A percentile compares a stretch with the other conserved stretches of the same genome.
phyloP scores from a whole-genome alignment of 2,113 vertebrate genomes.

The mouse (Mus musculus) region DNA sequence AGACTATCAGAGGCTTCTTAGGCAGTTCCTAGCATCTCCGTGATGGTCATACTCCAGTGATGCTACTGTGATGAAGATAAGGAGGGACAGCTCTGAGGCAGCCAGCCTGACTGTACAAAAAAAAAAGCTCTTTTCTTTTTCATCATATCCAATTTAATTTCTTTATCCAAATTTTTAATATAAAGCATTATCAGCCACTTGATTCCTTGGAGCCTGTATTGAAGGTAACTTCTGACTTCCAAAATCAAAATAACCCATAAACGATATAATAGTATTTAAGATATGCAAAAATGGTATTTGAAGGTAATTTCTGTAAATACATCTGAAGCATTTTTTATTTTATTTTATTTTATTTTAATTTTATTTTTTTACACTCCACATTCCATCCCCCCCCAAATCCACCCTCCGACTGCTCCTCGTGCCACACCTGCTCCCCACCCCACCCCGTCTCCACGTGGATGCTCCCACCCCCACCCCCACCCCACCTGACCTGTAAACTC shows the following conservation, averaged over 20 bases:
- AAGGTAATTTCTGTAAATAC: neutral
- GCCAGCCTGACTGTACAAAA: neutral
- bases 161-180: constrained; percentile 17
- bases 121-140: neutral
- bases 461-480: too few species aligned
- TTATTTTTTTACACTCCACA: too few species aligned
- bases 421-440: too few species aligned
- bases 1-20: neutral
- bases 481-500: too few species aligned
- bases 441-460: too few species aligned
- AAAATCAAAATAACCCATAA: constrained; percentile 8
- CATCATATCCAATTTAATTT: constrained; percentile 2
- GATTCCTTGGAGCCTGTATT: neutral
- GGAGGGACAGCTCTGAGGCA: neutral
- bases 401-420: too few species aligned
- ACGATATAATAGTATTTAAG: neutral
- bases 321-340: neutral
- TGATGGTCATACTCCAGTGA: neutral
- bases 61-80: neutral
- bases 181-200: neutral
- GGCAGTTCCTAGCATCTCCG: neutral
- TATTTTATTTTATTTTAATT: too few species aligned
- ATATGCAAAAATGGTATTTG: neutral
- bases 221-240: constrained; percentile 13
- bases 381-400: too few species aligned